phyloP scores from a whole-genome alignment of 2,113 vertebrate genomes.

The Paralichthys olivaceus region DNA sequence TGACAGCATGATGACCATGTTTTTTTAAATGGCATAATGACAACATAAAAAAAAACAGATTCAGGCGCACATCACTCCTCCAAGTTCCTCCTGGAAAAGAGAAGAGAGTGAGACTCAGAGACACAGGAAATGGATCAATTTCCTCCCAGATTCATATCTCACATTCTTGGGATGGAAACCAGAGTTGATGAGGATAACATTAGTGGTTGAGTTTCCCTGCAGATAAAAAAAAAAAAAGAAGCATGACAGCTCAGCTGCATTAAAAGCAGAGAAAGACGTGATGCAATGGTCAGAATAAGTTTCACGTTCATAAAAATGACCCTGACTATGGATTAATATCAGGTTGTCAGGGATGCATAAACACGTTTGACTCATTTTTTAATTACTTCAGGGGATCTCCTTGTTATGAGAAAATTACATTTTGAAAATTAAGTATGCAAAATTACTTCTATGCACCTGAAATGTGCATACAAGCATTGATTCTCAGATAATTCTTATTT shows the following conservation, averaged over 20 bases:
- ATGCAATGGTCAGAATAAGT: not conserved
- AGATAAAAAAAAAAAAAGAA: not conserved
- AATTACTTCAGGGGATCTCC: too few species aligned
- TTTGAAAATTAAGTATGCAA: too few species aligned
- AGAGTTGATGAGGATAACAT: not conserved
- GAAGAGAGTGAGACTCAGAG: not conserved
- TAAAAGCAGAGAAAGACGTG: not conserved
- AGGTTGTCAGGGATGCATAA: too few species aligned
- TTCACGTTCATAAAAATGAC: too few species aligned
- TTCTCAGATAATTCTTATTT: too few species aligned
- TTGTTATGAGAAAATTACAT: too few species aligned
- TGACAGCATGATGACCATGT: not conserved
- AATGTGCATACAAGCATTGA: too few species aligned
- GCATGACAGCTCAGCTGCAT: not conserved
- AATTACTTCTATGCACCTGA: too few species aligned
- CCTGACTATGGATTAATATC: too few species aligned
- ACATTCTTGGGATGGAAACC: slow-evolving; percentile 16
- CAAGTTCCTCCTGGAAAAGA: not conserved
- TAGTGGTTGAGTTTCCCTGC: not conserved
- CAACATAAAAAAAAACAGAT: not conserved
- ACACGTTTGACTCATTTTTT: too few species aligned
- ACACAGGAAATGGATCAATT: slow-evolving; percentile 41
- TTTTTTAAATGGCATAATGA: not conserved
- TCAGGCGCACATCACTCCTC: not conserved
- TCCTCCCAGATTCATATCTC: slow-evolving; percentile 39